Conservation (phyloP, 2,888 invertebrate species). For the Papilio demoleus region DNA sequence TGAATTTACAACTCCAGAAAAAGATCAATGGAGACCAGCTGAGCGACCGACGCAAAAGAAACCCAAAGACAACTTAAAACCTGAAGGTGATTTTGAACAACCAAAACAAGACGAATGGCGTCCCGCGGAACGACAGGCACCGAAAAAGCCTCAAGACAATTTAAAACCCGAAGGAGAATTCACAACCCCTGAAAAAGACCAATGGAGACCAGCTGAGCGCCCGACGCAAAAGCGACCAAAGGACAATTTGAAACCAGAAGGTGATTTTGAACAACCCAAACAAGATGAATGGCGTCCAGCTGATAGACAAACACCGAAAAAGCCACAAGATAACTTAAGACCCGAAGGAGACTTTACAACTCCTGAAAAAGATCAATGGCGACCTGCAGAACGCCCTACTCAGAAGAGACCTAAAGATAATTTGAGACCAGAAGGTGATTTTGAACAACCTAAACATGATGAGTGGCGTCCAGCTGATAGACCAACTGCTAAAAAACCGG, state of each 20-base stretch:
- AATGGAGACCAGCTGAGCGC: conserved; percentile 72
- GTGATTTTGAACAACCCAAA: conserved; percentile 70
- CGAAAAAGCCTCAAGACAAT: conserved; percentile 79
- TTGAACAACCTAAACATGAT: conserved; percentile 70
- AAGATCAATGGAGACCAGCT: conserved; percentile 66
- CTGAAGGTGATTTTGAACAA: conserved; percentile 64
- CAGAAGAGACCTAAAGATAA: conserved; percentile 63
- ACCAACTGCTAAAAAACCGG: conserved; percentile 61
- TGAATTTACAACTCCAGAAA: conserved; percentile 67
- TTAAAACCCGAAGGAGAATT: conserved; percentile 83
- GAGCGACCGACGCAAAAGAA: conserved; percentile 71
- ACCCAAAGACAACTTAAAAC: conserved; percentile 80
- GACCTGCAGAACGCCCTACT: conserved; percentile 61
- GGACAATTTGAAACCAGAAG: conserved; percentile 79
- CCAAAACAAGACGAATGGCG: conserved; percentile 59
- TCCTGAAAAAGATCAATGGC: conserved; percentile 61
- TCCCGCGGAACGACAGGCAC: conserved; percentile 66
- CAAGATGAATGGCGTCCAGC: conserved; percentile 71
- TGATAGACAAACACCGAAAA: conserved; percentile 62
- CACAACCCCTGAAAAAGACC: conserved; percentile 57
- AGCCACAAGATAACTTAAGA: conserved; percentile 69
- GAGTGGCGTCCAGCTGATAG: conserved; percentile 67
- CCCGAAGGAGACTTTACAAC: conserved; percentile 78
- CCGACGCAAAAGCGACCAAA: conserved; percentile 55
- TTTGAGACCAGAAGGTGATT: conserved; percentile 83